Evolutionary conservation across 1,140 invertebrate species (phyloP), one percentile per base, ranked within the genome.

Genomic region (Penaeus japonicus): DNA sequence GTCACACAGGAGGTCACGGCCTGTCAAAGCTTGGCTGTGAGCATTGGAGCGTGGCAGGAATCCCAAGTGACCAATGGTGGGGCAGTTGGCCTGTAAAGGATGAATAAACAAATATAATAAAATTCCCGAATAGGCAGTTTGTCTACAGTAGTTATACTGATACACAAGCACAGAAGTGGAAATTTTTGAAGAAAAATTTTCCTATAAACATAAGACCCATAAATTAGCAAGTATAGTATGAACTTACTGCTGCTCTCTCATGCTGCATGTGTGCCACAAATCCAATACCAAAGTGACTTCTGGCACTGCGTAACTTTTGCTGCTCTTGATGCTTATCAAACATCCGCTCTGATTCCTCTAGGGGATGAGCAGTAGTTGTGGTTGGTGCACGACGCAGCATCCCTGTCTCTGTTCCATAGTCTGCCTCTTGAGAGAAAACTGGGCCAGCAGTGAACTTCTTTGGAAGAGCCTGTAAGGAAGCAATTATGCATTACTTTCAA

Each of bases 161-260:
- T 30, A 70, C 17, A 70, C 2, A 17, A 30, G 18, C 10, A 18
- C 62, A 10, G 30, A 15, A 70, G 62, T 70, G 30, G 17, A 3
- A 30, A 4, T 70, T 70, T 17, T n/a, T 70, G 0, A 22, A 65
- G 10, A 65, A 1, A 35, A 84, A 32, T 65, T 35, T 57, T 22
- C 22, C 20, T 82, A 27, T 55, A 18, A 24, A 18, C 17, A 30
- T 32, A 59, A 35, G 35, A 65, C 32, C 3, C 15, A 35, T 22
- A 35, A 65, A 24, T 47, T n/a, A 10, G 27, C 47, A 35, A n/a
- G 17, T 35, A 70, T 2, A 35, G 70, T 47, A 12, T 39, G 15
- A 65, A 59, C 89, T 85, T 73, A 89, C 89, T 24, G 89, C 89
- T 53, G 89, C 84, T 81, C 89, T 85, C 59, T 89, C 75, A 27